A percentile compares a stretch with the other conserved stretches of the same genome.
phyloP scores from a whole-genome alignment of 2,113 vertebrate species.

The Urocitellus parryii region DNA sequence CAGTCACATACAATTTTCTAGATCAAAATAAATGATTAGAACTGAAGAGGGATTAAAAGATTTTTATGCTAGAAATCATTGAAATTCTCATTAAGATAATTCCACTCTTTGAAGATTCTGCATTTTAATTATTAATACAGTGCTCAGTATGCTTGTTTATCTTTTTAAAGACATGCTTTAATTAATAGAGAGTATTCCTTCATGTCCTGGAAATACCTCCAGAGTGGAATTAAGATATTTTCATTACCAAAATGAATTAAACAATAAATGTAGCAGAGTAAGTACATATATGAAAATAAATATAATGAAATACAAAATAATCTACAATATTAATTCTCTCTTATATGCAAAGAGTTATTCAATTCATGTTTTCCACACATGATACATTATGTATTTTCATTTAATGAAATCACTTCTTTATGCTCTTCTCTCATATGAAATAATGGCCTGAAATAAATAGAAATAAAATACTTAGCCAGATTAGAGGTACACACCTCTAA shows the following conservation, averaged over 20 bases:
- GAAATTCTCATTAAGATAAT: slow-evolving; percentile 47
- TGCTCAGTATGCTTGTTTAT: not conserved
- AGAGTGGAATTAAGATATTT: slow-evolving; percentile 41
- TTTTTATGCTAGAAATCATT: slow-evolving; percentile 6
- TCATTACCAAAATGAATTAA: slow-evolving; percentile 20
- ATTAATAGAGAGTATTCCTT: not conserved
- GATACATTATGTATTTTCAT: not conserved
- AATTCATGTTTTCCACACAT: not conserved
- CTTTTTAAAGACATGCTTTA: slow-evolving; percentile 49
- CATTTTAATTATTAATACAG: slow-evolving; percentile 37
- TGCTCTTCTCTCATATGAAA: not conserved
- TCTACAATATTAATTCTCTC: not conserved
- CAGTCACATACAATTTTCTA: slow-evolving; percentile 1
- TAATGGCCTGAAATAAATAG: no score
- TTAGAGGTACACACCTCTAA: not conserved
- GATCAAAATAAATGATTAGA: slow-evolving; percentile 23
- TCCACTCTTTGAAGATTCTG: not conserved
- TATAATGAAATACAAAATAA: not conserved
- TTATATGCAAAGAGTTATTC: slow-evolving; percentile 34
- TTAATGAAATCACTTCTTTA: not conserved
- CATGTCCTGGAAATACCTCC: not conserved
- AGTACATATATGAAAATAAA: not conserved
- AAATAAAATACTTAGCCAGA: slow-evolving; percentile 39
- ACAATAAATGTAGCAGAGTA: not conserved
- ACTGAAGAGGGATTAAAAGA: not conserved